These are phyloP conservation scores for Strongylocentrotus purpuratus DNA, from an alignment of 35 echinoderm and acorn worm species.

Conservation along the genomic window DNA sequence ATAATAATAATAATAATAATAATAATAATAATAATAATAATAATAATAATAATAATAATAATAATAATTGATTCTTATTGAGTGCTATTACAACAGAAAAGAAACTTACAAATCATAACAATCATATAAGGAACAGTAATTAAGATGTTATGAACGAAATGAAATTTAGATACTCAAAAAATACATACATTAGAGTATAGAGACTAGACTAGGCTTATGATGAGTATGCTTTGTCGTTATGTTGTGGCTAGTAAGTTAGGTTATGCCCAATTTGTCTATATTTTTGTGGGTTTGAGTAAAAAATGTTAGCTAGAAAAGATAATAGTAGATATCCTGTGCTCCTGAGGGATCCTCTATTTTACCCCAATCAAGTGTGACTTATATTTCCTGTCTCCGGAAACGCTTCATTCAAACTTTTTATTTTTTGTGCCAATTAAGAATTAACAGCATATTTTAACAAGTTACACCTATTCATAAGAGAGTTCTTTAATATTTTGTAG, in stretches of 20 bases:
- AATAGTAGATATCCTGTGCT: constrained; percentile 15
- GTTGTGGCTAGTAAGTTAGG: neutral
- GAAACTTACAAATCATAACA: too few species aligned
- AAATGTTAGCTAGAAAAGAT: neutral
- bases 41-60: too few species aligned
- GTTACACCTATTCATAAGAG: neutral
- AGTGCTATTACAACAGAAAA: too few species aligned
- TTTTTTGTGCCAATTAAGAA: neutral
- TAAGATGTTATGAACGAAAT: too few species aligned
- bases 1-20: too few species aligned
- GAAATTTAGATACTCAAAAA: too few species aligned
- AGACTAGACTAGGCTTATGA: neutral
- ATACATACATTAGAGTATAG: too few species aligned
- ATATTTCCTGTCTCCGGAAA: constrained; percentile 13
- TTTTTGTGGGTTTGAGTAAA: neutral
- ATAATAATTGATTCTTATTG: too few species aligned
- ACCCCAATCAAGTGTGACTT: neutral
- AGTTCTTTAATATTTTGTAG: neutral
- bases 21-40: too few species aligned
- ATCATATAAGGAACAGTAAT: too few species aligned
- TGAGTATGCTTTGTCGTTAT: neutral
- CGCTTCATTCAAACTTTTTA: neutral
- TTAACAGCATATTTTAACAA: neutral
- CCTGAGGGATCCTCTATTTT: neutral
- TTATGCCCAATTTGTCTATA: neutral